phyloP scores from a whole-genome alignment of 2,888 invertebrate species.

The Cantharis flavilabris region DNA sequence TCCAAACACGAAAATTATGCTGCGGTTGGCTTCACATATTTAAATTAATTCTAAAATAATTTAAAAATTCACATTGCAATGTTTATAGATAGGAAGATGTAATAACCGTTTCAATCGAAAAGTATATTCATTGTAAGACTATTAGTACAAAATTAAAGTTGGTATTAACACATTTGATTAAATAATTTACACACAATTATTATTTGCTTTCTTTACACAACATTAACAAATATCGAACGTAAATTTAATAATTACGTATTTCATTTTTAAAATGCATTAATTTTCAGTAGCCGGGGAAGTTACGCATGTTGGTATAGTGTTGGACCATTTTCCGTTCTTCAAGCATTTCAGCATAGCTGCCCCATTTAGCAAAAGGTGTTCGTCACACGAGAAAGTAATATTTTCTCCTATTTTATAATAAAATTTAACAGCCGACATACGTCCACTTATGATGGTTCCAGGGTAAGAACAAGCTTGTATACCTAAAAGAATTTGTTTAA shows the following conservation, averaged over 20 bases:
- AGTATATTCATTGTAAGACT: neutral
- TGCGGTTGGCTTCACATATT: no score
- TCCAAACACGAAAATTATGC: no score
- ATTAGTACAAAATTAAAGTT: neutral
- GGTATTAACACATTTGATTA: neutral
- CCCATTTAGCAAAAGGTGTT: constrained; percentile 74
- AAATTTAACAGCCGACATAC: constrained; percentile 86
- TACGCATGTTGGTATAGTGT: constrained; percentile 78
- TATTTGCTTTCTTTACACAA: neutral
- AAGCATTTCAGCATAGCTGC: constrained; percentile 79
- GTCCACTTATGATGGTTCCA: constrained; percentile 82
- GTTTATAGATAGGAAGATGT: no score
- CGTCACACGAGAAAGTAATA: constrained; percentile 82
- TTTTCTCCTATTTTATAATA: constrained; percentile 87
- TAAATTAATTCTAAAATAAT: no score
- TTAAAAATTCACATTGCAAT: no score
- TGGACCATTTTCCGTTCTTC: constrained; percentile 86
- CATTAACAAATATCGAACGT: neutral
- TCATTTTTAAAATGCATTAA: constrained; percentile 3
- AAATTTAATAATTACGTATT: neutral
- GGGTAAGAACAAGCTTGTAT: constrained; percentile 83
- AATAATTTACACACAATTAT: neutral
- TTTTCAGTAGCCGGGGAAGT: constrained; percentile 3
- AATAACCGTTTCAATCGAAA: neutral
- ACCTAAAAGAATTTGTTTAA: constrained; percentile 38